Evolutionary conservation across 2,113 vertebrate genomes (phyloP).

Genomic region (Suncus etruscus): DNA sequence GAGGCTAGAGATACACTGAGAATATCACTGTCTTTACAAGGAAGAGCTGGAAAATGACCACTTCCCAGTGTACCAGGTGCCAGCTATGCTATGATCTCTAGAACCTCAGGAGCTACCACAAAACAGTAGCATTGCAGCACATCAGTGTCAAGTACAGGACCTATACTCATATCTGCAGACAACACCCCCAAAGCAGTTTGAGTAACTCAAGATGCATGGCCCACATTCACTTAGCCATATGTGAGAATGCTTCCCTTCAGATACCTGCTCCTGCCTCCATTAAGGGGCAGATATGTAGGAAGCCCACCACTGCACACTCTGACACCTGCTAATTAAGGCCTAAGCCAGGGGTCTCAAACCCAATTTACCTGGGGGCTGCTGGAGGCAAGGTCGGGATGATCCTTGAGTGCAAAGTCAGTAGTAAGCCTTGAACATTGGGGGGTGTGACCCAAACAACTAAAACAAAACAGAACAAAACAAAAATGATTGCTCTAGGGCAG

Average conservation of each 20-base stretch:
- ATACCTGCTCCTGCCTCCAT: neutral
- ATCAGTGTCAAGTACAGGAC: conserved; percentile 18
- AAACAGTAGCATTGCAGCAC: neutral
- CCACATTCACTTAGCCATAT: neutral
- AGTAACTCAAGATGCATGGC: neutral
- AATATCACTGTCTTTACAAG: neutral
- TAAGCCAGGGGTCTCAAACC: too few relatives aligned
- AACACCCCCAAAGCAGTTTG: conserved; percentile 38
- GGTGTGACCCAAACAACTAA: too few relatives aligned
- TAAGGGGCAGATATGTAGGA: neutral
- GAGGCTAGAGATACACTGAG: neutral
- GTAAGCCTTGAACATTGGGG: too few relatives aligned
- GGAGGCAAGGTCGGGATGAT: too few relatives aligned
- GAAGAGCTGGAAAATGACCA: neutral
- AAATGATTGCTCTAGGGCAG: too few relatives aligned
- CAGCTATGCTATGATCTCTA: neutral
- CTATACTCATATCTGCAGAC: neutral
- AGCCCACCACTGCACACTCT: too few relatives aligned
- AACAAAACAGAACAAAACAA: too few relatives aligned
- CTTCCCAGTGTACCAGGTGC: neutral
- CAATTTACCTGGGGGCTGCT: too few relatives aligned
- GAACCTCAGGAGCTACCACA: neutral
- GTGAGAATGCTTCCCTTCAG: neutral
- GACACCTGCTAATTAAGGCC: too few relatives aligned
- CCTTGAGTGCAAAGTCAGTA: too few relatives aligned